A percentile compares a stretch with the other conserved stretches of the same genome.
Conservation (phyloP, 2,888 invertebrate genomes). For the Cryptocheilus praepositus region DNA sequence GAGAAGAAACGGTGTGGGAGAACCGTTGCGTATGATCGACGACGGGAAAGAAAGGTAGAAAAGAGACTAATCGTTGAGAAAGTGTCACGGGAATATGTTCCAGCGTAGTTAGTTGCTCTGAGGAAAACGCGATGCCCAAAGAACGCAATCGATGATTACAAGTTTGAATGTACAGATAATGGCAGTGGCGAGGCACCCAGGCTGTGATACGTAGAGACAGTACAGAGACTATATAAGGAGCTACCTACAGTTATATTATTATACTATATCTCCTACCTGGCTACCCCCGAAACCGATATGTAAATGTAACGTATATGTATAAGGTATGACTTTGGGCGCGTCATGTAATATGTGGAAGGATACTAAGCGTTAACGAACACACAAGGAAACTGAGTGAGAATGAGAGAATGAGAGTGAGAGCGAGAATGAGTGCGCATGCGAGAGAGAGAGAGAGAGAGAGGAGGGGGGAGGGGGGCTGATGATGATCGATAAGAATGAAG, state of each 20-base stretch:
- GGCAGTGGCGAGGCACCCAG: conserved; percentile 75
- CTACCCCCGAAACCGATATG: conserved; percentile 70
- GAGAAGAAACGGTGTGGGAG: background rate
- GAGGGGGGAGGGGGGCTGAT: conserved; percentile 12
- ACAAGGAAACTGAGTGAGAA: conserved; percentile 2
- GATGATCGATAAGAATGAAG: conserved; percentile 12
- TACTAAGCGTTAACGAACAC: conserved; percentile 5
- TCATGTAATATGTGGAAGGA: conserved; percentile 40
- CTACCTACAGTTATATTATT: conserved; percentile 65
- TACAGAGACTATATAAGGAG: conserved; percentile 73
- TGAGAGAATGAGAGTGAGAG: conserved; percentile 12
- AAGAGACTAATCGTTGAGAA: background rate
- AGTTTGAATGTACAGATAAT: conserved; percentile 45
- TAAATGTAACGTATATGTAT: conserved; percentile 68
- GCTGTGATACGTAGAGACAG: conserved; percentile 75
- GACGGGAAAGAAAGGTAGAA: background rate
- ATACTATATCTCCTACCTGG: conserved; percentile 64
- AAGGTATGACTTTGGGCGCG: conserved; percentile 55
- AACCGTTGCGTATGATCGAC: conserved; percentile 1
- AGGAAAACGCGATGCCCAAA: background rate
- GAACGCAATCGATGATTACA: conserved; percentile 23
- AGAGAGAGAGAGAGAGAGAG: conserved; percentile 21
- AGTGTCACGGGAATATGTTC: background rate
- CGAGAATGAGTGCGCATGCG: too few relatives aligned
- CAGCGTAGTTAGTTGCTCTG: too few relatives aligned